These are phyloP conservation scores for Drepana arcuata DNA, from an alignment of 1,140 invertebrate genomes.

Conservation along the genomic window DNA sequence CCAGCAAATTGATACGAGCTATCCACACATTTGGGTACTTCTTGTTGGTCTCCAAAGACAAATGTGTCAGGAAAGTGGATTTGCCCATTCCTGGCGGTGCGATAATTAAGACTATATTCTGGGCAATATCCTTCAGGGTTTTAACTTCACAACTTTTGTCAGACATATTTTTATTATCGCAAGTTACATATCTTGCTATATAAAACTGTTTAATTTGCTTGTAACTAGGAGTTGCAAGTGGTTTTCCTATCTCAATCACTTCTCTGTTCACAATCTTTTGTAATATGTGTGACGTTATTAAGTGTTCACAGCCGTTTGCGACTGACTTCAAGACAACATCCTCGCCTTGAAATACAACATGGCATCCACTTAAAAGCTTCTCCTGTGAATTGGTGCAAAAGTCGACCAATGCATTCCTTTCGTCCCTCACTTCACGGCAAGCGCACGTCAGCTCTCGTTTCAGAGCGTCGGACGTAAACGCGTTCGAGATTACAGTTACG, in stretches of 20 bases:
- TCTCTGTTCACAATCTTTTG: slow-evolving; percentile 5
- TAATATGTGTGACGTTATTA: slow-evolving; percentile 1
- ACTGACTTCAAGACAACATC: not conserved
- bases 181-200: not conserved
- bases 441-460: no score
- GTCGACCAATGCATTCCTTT: no score
- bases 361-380: not conserved
- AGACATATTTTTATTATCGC: not conserved
- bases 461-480: no score
- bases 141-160: not conserved
- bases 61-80: slow-evolving; percentile 6
- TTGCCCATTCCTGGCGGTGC: slow-evolving; percentile 7
- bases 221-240: slow-evolving; percentile 1
- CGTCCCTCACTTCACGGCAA: no score
- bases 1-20: slow-evolving; percentile 4
- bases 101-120: not conserved
- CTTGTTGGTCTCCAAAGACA: slow-evolving; percentile 4
- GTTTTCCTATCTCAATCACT: not conserved
- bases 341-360: slow-evolving; percentile 2
- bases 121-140: not conserved
- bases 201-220: slow-evolving; percentile 3
- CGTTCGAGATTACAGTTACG: no score
- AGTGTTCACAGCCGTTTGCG: no score
- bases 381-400: no score
- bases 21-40: slow-evolving; percentile 4